Percentiles rank a stretch among this genome's conserved stretches.
phyloP scores from a whole-genome alignment of 2,888 invertebrate genomes.

The Ectemnius cavifrons region DNA sequence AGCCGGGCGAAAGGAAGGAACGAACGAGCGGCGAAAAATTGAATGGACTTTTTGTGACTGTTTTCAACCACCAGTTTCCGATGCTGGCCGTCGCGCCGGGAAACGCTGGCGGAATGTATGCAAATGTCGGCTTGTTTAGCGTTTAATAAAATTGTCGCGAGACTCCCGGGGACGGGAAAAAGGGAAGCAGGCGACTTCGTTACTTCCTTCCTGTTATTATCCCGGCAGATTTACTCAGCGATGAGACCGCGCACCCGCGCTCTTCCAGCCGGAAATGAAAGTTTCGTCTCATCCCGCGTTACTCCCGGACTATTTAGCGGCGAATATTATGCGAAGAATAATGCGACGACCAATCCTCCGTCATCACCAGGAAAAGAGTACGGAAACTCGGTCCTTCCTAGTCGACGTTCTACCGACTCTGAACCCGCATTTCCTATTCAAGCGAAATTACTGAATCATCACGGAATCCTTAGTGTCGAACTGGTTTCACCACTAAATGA shows the following conservation, averaged over 20 bases:
- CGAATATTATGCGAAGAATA: slow-evolving; percentile 19
- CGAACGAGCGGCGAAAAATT: not conserved
- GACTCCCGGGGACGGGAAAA: not conserved
- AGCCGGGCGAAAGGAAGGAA: slow-evolving; percentile 2
- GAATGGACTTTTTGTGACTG: slow-evolving; percentile 12
- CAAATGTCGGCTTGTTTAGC: not conserved
- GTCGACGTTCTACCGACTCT: no score
- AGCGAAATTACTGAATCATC: no score
- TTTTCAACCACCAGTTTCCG: not conserved
- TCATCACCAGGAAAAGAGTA: no score
- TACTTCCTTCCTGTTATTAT: slow-evolving; percentile 36
- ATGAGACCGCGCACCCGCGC: slow-evolving; percentile 9
- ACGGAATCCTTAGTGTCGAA: no score
- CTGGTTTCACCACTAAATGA: no score
- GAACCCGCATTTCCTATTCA: no score
- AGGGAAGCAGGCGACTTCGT: slow-evolving; percentile 17
- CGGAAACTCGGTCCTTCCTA: no score
- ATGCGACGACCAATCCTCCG: no score
- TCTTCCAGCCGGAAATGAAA: slow-evolving; percentile 32
- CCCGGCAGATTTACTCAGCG: slow-evolving; percentile 30
- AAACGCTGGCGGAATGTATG: no score
- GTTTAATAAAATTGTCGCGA: slow-evolving; percentile 28
- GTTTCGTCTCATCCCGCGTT: slow-evolving; percentile 16
- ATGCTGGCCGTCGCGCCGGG: no score
- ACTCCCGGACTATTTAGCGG: slow-evolving; percentile 17